Conservation (phyloP, 2,113 vertebrate species). For the Aramus guarauna region DNA sequence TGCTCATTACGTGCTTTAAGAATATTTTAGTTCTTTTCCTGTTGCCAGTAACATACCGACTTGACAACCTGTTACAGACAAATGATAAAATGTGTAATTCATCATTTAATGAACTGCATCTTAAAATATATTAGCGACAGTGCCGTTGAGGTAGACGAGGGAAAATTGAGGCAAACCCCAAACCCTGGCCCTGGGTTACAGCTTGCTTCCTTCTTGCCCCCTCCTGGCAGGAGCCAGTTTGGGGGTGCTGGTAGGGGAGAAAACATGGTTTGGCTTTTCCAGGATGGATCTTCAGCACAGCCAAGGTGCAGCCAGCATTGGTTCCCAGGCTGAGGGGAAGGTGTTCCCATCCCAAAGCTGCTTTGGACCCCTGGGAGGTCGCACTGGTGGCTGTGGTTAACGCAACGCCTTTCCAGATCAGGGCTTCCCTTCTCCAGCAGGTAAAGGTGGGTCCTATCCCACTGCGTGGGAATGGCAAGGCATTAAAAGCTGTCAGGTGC, state of each 20-base stretch:
- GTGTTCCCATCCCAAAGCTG: background rate
- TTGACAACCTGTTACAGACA: background rate
- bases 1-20: background rate
- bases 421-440: background rate
- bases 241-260: background rate
- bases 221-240: background rate
- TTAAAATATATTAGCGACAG: background rate
- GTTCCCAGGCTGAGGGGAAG: background rate
- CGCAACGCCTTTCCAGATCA: background rate
- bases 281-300: background rate
- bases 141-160: background rate
- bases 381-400: background rate
- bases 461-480: background rate
- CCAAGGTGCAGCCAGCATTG: background rate
- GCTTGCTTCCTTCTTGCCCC: background rate
- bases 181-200: accelerated
- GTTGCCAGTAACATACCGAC: background rate
- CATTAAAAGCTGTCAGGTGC: background rate
- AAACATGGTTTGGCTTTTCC: background rate
- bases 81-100: background rate
- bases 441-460: background rate
- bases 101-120: background rate
- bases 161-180: background rate
- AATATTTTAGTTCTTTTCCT: slow-evolving; percentile 8
- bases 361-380: background rate